Conservation (phyloP, 2,113 vertebrate species). For the Mugil cephalus region DNA sequence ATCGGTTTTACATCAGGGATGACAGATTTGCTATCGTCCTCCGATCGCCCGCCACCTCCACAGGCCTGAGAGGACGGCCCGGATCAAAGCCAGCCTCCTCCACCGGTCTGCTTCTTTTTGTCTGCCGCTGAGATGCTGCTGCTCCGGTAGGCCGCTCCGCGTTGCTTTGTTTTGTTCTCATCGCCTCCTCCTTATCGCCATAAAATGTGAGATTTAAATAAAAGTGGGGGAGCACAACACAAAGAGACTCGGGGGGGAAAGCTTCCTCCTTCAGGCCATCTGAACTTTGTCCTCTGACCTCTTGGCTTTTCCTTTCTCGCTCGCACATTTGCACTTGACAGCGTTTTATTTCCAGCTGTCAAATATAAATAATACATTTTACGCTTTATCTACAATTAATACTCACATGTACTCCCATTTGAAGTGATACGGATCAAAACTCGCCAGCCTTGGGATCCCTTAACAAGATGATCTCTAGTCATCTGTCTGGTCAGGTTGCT, state of each 20-base stretch:
- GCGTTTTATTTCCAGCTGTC: neutral
- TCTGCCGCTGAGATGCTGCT: too few relatives aligned
- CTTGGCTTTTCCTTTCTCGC: neutral
- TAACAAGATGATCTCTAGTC: neutral
- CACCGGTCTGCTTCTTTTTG: too few relatives aligned
- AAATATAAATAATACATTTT: neutral
- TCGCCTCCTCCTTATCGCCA: fast-evolving
- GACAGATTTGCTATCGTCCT: too few relatives aligned
- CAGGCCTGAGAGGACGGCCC: too few relatives aligned
- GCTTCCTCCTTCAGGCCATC: neutral
- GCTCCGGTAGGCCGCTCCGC: too few relatives aligned
- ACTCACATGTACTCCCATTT: neutral
- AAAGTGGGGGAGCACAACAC: neutral
- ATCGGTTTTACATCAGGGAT: too few relatives aligned
- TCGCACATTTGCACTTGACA: neutral
- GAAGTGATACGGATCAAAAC: too few relatives aligned
- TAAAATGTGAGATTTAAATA: neutral
- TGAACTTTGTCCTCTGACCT: neutral
- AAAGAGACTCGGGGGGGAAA: neutral
- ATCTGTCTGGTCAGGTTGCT: too few relatives aligned
- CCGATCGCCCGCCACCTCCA: too few relatives aligned
- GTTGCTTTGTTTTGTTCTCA: neutral
- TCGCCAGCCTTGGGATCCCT: too few relatives aligned
- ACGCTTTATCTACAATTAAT: neutral
- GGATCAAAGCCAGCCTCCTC: too few relatives aligned